Conservation (phyloP, 2,888 invertebrate species). For the Chymomyza caudatula region DNA sequence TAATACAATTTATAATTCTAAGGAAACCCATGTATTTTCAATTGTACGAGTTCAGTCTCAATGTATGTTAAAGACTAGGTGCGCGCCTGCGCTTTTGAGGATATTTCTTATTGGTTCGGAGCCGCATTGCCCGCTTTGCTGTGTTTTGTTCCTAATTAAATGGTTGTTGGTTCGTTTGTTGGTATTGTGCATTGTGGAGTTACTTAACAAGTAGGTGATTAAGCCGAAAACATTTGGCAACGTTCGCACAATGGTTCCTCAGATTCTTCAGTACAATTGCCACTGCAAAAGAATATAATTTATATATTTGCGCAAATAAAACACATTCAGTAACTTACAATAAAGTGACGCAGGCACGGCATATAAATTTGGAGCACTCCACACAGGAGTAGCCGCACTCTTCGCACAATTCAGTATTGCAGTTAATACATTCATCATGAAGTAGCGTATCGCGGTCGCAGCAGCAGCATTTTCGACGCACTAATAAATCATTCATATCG, state of each 20-base stretch:
- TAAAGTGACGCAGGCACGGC: conserved; percentile 63
- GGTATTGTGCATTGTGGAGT: no score
- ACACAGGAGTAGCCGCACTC: conserved; percentile 70
- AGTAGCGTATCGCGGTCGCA: conserved; percentile 53
- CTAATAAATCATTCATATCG: conserved; percentile 40
- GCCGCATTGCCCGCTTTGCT: no score
- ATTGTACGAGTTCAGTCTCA: no score
- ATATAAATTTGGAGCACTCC: conserved; percentile 63
- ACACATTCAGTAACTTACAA: conserved; percentile 55
- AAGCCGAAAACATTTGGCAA: conserved; percentile 53
- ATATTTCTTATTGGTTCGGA: no score
- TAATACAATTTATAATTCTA: background rate
- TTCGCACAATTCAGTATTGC: conserved; percentile 63
- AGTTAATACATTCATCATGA: conserved; percentile 56
- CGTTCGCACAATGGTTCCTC: conserved; percentile 64
- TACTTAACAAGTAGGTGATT: background rate
- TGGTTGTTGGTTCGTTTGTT: no score
- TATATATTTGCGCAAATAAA: background rate
- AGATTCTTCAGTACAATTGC: conserved; percentile 46
- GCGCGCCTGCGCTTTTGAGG: no score
- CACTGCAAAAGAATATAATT: conserved; percentile 39
- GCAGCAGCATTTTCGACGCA: conserved; percentile 48
- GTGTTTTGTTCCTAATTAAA: no score
- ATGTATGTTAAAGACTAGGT: no score
- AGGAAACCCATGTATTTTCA: background rate